These are phyloP conservation scores for Pheosia tremula DNA, from an alignment of 2,888 invertebrate genomes.

Conservation along the genomic window DNA sequence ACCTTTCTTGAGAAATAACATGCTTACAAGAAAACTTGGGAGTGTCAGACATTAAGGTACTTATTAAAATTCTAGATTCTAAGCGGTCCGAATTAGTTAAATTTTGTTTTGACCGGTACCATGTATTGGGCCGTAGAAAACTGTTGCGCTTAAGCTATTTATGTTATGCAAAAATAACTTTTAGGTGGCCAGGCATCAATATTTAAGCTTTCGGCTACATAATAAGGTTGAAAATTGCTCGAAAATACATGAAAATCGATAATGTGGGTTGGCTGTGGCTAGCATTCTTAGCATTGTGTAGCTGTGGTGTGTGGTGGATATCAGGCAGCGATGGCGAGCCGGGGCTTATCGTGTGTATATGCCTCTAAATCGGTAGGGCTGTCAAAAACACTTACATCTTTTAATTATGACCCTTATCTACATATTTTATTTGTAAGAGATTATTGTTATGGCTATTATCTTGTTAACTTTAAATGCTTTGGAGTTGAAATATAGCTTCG, in stretches of 20 bases:
- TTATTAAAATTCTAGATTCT: too few relatives aligned
- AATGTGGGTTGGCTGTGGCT: neutral
- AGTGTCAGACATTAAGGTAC: too few relatives aligned
- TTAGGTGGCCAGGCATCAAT: neutral
- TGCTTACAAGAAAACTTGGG: conserved; percentile 17
- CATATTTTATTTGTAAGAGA: too few relatives aligned
- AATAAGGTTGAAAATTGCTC: neutral
- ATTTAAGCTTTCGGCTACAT: neutral
- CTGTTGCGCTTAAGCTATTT: too few relatives aligned
- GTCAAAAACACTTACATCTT: neutral
- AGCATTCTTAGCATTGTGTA: neutral
- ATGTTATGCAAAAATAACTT: too few relatives aligned
- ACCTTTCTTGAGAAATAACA: conserved; percentile 22
- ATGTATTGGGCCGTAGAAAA: too few relatives aligned
- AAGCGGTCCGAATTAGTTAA: too few relatives aligned
- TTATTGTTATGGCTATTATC: too few relatives aligned
- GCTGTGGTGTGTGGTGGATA: neutral
- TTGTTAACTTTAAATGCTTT: too few relatives aligned
- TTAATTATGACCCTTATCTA: too few relatives aligned
- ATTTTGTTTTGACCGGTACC: too few relatives aligned
- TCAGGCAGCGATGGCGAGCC: conserved; percentile 11
- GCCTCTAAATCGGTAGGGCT: conserved; percentile 33
- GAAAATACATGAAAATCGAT: neutral
- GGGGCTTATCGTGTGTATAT: conserved; percentile 38
- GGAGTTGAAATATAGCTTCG: too few relatives aligned